Conservation (phyloP, 2,797 vertebrate species). For the Labroides dimidiatus region DNA sequence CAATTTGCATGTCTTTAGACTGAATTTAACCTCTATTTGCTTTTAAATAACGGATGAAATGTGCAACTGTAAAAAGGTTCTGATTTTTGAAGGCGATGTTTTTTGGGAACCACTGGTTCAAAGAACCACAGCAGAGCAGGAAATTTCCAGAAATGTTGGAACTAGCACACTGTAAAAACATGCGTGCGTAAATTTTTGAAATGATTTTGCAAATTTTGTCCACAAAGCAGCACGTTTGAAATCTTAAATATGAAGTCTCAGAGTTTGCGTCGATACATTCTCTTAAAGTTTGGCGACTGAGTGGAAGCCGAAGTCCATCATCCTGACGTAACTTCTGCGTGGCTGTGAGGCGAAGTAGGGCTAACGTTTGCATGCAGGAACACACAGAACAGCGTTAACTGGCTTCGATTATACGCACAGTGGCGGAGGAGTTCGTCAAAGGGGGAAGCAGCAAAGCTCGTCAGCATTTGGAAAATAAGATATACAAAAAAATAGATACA, state of each 20-base stretch:
- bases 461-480: constrained; percentile 64
- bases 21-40: no score
- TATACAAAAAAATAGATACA: constrained; percentile 61
- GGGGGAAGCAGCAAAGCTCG: constrained; percentile 67
- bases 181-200: not conserved
- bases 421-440: constrained; percentile 53
- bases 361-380: constrained; percentile 62
- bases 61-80: no score
- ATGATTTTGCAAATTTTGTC: constrained; percentile 1
- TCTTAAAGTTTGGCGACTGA: not conserved
- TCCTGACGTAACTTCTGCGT: constrained; percentile 37
- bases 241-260: not conserved
- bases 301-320: not conserved
- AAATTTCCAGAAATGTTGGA: no score
- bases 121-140: no score
- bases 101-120: no score
- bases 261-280: not conserved
- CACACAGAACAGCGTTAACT: constrained; percentile 45
- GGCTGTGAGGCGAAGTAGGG: constrained; percentile 57
- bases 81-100: no score
- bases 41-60: no score
- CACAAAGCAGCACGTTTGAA: constrained; percentile 3
- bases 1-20: no score
- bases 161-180: not conserved
- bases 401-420: constrained; percentile 53